These are phyloP conservation scores for Silurus meridionalis DNA, from an alignment of 2,113 vertebrate species.

Conservation along the genomic window DNA sequence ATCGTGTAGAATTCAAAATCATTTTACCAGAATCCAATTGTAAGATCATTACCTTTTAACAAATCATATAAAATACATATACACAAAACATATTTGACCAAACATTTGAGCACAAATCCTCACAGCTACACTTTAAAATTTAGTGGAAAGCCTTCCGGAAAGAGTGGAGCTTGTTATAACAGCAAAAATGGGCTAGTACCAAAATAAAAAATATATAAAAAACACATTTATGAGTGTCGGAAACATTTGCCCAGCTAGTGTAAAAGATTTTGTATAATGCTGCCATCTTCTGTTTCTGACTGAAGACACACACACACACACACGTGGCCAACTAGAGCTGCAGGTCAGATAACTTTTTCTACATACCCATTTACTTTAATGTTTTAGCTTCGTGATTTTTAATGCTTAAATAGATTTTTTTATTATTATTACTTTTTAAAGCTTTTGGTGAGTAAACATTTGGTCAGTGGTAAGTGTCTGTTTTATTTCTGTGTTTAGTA, in stretches of 20 bases:
- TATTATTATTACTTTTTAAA: not conserved
- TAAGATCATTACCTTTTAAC: not conserved
- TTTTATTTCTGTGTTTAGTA: slow-evolving; percentile 35
- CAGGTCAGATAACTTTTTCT: not conserved
- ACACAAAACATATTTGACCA: not conserved
- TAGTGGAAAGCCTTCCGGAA: not conserved
- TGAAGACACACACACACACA: not conserved
- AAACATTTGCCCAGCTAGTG: not conserved
- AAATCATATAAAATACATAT: not conserved
- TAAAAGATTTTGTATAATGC: not conserved
- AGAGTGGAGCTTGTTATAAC: not conserved
- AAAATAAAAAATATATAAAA: not conserved
- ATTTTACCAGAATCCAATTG: not conserved
- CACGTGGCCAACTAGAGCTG: not conserved
- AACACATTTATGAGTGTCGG: not conserved
- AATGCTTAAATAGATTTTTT: not conserved
- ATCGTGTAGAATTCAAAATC: not conserved
- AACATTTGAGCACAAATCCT: not conserved
- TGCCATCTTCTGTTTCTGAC: slow-evolving; percentile 25
- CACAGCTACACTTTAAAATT: not conserved
- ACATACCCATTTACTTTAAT: not conserved
- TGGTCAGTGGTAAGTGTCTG: not conserved
- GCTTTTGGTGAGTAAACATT: not conserved
- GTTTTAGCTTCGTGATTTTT: not conserved
- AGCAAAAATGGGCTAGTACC: not conserved